Evolutionary conservation across 2,888 invertebrate genomes (phyloP).

Genomic region (Andrena trimmerana): DNA sequence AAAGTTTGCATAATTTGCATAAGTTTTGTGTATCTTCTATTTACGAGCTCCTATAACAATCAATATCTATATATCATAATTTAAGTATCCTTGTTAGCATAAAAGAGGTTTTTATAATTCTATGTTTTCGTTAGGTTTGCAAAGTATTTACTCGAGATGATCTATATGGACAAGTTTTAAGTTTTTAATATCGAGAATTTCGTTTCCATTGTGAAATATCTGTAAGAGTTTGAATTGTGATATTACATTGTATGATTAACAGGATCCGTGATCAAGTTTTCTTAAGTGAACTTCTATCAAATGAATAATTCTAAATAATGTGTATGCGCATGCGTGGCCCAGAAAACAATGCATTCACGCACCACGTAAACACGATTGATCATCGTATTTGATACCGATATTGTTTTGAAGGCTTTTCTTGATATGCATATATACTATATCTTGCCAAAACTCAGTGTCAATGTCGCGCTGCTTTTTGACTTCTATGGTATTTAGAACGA

Average conservation of each 20-base stretch:
- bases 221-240: conserved; percentile 59
- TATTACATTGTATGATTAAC: conserved; percentile 51
- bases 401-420: conserved; percentile 74
- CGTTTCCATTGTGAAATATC: conserved; percentile 38
- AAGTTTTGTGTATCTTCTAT: conserved; percentile 27
- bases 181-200: conserved; percentile 30
- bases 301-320: conserved; percentile 50
- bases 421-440: conserved; percentile 64
- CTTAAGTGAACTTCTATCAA: conserved; percentile 47
- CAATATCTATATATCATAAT: conserved; percentile 27
- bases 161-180: conserved; percentile 31
- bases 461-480: conserved; percentile 70
- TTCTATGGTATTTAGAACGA: conserved; percentile 54
- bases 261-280: conserved; percentile 24
- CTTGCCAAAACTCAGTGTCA: conserved; percentile 73
- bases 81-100: conserved; percentile 45
- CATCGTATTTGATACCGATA: conserved; percentile 71
- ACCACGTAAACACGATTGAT: conserved; percentile 56
- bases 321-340: conserved; percentile 45
- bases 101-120: conserved; percentile 43
- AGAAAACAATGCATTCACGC: conserved; percentile 61
- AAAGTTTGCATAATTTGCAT: conserved; percentile 38
- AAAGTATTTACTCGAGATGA: conserved; percentile 38
- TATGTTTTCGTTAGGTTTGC: conserved; percentile 49
- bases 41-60: conserved; percentile 36